Percentiles rank a stretch among this genome's conserved stretches.
Evolutionary conservation across 2,888 invertebrate genomes (phyloP).

Genomic region (Stenurella melanura): DNA sequence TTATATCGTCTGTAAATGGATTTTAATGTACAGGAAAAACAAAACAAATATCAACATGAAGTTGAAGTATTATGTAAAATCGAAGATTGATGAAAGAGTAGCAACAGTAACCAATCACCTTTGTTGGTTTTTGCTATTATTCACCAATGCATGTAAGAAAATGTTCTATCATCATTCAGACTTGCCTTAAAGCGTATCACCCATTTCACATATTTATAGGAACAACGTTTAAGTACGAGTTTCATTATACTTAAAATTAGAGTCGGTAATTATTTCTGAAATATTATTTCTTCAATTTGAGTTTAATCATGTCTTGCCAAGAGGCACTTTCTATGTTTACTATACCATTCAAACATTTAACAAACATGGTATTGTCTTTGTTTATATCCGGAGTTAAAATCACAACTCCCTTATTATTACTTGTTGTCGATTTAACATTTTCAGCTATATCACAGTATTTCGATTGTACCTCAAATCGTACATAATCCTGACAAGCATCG

Average conservation of each 20-base stretch:
- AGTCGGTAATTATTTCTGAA: background rate
- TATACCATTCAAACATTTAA: constrained; percentile 59
- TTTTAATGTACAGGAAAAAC: too few relatives aligned
- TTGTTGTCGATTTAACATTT: constrained; percentile 51
- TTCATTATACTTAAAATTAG: background rate
- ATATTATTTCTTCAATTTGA: constrained; percentile 54
- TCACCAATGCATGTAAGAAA: too few relatives aligned
- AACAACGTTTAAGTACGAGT: background rate
- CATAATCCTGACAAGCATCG: constrained; percentile 64
- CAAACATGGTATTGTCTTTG: constrained; percentile 46
- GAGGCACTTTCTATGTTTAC: constrained; percentile 61
- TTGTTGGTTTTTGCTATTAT: too few relatives aligned
- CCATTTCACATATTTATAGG: background rate
- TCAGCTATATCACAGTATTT: constrained; percentile 52
- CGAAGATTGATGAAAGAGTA: too few relatives aligned
- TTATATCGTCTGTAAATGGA: too few relatives aligned
- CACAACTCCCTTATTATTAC: constrained; percentile 44
- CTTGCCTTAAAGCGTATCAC: too few relatives aligned
- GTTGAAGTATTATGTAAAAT: too few relatives aligned
- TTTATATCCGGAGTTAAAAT: constrained; percentile 54
- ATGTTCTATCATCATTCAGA: too few relatives aligned
- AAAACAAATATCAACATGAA: too few relatives aligned
- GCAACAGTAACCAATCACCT: too few relatives aligned
- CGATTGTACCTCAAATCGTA: constrained; percentile 59
- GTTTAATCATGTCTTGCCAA: constrained; percentile 64